Evolutionary conservation across 1,140 invertebrate species (phyloP), one percentile per base, ranked within the genome.

Genomic region (Thaumatotibia leucotreta): DNA sequence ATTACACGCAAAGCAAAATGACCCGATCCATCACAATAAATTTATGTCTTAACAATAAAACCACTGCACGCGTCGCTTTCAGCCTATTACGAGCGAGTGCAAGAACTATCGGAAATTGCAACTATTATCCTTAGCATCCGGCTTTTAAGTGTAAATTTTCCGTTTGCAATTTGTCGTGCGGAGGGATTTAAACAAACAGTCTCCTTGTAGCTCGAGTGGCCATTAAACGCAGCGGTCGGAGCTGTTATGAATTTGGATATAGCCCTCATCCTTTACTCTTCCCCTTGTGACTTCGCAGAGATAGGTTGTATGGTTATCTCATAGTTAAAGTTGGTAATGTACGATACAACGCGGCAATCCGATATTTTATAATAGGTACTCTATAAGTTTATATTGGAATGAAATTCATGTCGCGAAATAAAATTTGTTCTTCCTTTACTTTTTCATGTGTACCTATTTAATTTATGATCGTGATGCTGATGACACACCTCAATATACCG

Each of bases 81-180:
- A 65, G 66, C 64, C 73, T 63, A 77, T 79, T 79, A 79, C 39
- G 8, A 39, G 35, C 35, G 35, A 39, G 22, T 54, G 23, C 76
- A 80, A 83, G 80, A 82, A 74, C 79, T 74, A 85, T 85, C 77
- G 86, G 87, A 89, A 89, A 89, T 88, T 84, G 87, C 80, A 75
- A 87, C 87, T 83, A 88, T 87, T 84, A 84, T 79, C 70, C 75
- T 66, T 65, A 73, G 72, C 82, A 83, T 90, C 88, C 88, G 88
- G 88, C 84, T 88, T 90, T 89, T 88, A 88, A 88, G 80, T 86
- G 79, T 88, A 90, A 90, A 90, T 82, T 85, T 90, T 88, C 86
- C 85, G 86, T 77, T 82, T 76, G 81, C 84, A 85, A 88, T 89
- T 87, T 88, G 84, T 86, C 75, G 22, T 35, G 72, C 23, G 31